phyloP scores from a whole-genome alignment of 2,113 vertebrate species.

The Limanda limanda region DNA sequence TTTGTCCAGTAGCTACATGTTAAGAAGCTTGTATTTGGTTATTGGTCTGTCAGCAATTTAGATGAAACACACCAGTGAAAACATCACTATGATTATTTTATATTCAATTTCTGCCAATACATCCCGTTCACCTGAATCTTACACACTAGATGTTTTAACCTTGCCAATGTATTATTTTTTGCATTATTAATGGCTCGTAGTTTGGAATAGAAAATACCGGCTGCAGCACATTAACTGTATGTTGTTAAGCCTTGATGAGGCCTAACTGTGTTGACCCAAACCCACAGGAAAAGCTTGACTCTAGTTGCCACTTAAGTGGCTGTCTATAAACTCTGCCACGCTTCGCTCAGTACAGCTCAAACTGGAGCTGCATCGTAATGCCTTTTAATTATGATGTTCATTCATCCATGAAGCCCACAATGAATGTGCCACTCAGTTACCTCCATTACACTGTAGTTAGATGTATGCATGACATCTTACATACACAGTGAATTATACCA shows the following conservation, averaged over 20 bases:
- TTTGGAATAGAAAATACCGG: conserved; percentile 2
- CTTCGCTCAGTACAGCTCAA: not conserved
- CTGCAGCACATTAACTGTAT: not conserved
- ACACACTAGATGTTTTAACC: not conserved
- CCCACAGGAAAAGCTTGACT: too few species aligned
- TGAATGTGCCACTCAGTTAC: conserved; percentile 10
- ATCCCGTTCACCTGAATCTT: too few species aligned
- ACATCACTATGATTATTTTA: too few species aligned
- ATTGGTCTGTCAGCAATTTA: not conserved
- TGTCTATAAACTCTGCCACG: conserved; percentile 2
- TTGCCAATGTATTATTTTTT: not conserved
- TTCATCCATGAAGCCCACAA: not conserved
- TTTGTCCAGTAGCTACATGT: conserved; percentile 5
- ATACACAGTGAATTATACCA: not conserved
- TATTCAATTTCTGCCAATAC: too few species aligned
- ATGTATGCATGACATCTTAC: not conserved
- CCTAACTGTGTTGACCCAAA: conserved; percentile 8
- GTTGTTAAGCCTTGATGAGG: not conserved
- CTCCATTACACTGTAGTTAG: not conserved
- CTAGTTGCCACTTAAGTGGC: not conserved
- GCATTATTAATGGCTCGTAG: not conserved
- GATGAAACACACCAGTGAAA: too few species aligned
- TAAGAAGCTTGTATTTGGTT: conserved; percentile 4
- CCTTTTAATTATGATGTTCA: conserved; percentile 18
- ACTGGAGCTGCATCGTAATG: not conserved